A percentile compares a stretch with the other conserved stretches of the same genome.
These are phyloP conservation scores for Wasmannia auropunctata DNA, from an alignment of 1,140 invertebrate genomes.

Conservation along the genomic window DNA sequence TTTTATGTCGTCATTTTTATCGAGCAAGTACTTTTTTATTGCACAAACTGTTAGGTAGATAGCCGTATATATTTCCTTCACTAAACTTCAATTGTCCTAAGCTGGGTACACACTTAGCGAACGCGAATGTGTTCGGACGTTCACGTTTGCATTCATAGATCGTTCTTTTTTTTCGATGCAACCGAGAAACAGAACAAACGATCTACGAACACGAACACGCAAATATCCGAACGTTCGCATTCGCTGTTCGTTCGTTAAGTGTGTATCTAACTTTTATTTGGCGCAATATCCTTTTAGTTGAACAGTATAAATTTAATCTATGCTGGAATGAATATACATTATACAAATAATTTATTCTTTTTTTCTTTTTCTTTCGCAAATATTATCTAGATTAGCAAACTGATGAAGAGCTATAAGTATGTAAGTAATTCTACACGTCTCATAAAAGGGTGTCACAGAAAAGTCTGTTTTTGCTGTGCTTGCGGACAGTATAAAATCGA, in stretches of 20 bases:
- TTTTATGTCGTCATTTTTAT: no score
- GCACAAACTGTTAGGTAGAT: neutral
- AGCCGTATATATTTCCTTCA: neutral
- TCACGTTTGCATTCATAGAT: no score
- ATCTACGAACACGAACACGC: no score
- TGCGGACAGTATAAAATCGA: no score
- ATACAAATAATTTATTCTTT: neutral
- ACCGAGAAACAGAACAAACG: no score
- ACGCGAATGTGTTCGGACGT: no score
- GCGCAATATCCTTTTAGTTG: neutral
- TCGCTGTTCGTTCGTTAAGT: no score
- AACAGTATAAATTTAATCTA: neutral
- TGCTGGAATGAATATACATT: neutral
- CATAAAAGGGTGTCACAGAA: neutral
- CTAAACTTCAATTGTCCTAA: neutral
- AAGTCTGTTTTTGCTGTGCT: no score
- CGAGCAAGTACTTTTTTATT: neutral
- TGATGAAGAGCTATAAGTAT: neutral
- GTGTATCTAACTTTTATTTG: neutral
- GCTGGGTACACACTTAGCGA: no score
- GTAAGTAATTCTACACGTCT: neutral
- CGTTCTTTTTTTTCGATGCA: no score
- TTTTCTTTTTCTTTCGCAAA: neutral
- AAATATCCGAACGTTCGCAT: no score
- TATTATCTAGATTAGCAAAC: neutral